phyloP scores from a whole-genome alignment of 2,888 invertebrate genomes.

The Empis livida region DNA sequence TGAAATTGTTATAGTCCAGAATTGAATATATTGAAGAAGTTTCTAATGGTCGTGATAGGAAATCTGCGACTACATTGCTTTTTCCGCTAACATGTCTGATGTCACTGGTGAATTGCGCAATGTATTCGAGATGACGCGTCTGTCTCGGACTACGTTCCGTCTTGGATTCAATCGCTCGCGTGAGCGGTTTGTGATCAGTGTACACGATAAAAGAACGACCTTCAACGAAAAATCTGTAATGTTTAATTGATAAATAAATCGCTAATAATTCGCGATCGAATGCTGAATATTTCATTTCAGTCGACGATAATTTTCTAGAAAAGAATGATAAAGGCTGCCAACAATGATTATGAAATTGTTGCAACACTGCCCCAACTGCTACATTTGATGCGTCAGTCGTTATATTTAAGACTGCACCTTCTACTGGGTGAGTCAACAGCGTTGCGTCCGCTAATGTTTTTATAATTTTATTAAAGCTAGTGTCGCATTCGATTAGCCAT shows the following conservation, averaged over 20 bases:
- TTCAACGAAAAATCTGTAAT: slow-evolving; percentile 29
- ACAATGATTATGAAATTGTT: slow-evolving; percentile 16
- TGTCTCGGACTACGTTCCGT: slow-evolving; percentile 23
- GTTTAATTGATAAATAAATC: slow-evolving; percentile 15
- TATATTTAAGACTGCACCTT: slow-evolving; percentile 15
- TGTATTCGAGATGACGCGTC: slow-evolving; percentile 22
- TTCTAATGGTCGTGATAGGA: slow-evolving; percentile 1
- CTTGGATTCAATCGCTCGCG: slow-evolving; percentile 19
- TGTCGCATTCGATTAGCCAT: not conserved
- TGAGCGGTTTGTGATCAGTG: slow-evolving; percentile 22
- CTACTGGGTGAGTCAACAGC: slow-evolving; percentile 23
- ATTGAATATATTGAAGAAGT: not conserved
- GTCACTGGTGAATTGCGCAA: slow-evolving; percentile 8
- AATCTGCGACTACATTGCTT: slow-evolving; percentile 13
- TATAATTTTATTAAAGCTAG: not conserved
- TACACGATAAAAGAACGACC: slow-evolving; percentile 15
- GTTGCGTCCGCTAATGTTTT: slow-evolving; percentile 13
- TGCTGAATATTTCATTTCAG: slow-evolving; percentile 2
- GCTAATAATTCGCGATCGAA: slow-evolving; percentile 6
- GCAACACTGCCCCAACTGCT: slow-evolving; percentile 27
- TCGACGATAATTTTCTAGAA: slow-evolving; percentile 2
- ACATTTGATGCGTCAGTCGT: slow-evolving; percentile 22
- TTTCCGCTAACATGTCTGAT: not conserved
- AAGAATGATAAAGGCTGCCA: slow-evolving; percentile 16
- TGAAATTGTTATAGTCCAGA: not conserved